phyloP scores from a whole-genome alignment of 2,113 vertebrate genomes.

The Alligator sinensis region DNA sequence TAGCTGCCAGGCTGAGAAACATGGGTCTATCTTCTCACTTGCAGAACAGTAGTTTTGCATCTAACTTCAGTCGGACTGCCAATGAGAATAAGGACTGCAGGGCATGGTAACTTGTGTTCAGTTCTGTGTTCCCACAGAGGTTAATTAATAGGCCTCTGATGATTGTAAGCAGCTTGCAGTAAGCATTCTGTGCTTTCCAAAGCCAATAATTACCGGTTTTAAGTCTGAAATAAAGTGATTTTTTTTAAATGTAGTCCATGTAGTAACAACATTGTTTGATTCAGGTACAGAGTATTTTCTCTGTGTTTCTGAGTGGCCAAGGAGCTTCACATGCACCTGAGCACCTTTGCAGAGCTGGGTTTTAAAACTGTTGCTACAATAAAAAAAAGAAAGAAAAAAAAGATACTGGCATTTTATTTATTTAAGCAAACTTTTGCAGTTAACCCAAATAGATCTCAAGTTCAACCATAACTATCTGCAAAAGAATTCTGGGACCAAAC shows the following conservation, averaged over 20 bases:
- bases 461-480: neutral
- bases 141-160: rapidly evolving
- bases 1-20: neutral
- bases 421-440: neutral
- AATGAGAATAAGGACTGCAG: rapidly evolving
- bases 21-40: rapidly evolving
- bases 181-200: neutral
- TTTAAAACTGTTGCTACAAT: neutral
- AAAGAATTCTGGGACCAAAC: neutral
- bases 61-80: neutral
- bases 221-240: neutral
- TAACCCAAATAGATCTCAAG: neutral
- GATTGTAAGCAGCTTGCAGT: neutral
- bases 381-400: neutral
- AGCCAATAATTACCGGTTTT: neutral
- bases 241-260: neutral
- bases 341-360: neutral
- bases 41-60: neutral
- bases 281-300: neutral
- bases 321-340: neutral
- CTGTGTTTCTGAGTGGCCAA: too few species aligned
- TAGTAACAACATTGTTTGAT: neutral
- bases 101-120: neutral
- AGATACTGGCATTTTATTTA: neutral
- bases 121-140: neutral